These are phyloP conservation scores for Meloidogyne hapla DNA, from an alignment of 1,140 invertebrate genomes.

Conservation along the genomic window DNA sequence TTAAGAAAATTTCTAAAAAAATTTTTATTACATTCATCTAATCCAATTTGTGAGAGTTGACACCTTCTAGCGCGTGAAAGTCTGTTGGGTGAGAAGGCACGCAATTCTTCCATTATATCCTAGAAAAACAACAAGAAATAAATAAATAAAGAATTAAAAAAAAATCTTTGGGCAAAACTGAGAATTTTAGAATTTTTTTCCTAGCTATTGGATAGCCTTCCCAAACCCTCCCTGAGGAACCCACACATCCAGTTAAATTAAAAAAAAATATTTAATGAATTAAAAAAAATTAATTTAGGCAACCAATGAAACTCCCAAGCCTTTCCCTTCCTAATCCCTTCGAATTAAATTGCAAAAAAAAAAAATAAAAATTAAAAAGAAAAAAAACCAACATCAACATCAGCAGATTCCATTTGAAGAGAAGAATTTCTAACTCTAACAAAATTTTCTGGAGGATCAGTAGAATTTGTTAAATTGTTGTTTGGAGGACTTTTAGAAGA, in stretches of 20 bases:
- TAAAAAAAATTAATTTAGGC: no score
- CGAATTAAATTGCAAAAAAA: no score
- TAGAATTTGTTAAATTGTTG: constrained; percentile 21
- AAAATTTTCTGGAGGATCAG: constrained; percentile 41
- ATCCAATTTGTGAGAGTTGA: constrained; percentile 42
- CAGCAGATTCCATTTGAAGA: constrained; percentile 35
- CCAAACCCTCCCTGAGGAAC: no score
- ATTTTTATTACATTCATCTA: constrained; percentile 32
- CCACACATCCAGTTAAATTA: no score
- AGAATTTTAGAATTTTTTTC: no score
- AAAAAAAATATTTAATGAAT: no score
- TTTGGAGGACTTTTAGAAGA: background rate
- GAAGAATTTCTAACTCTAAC: constrained; percentile 44
- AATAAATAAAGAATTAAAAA: no score
- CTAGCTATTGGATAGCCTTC: no score
- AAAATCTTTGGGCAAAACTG: no score
- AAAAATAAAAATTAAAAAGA: background rate
- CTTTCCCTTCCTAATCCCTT: no score
- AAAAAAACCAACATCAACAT: constrained; percentile 12
- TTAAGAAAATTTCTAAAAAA: background rate
- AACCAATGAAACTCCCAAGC: no score
- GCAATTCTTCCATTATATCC: constrained; percentile 39
- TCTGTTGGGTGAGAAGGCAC: constrained; percentile 42
- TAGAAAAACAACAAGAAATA: no score
- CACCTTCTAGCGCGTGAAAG: constrained; percentile 36